These are phyloP conservation scores for Circaetus cinerascens DNA, from an alignment of 2,113 vertebrate genomes.

Conservation along the genomic window DNA sequence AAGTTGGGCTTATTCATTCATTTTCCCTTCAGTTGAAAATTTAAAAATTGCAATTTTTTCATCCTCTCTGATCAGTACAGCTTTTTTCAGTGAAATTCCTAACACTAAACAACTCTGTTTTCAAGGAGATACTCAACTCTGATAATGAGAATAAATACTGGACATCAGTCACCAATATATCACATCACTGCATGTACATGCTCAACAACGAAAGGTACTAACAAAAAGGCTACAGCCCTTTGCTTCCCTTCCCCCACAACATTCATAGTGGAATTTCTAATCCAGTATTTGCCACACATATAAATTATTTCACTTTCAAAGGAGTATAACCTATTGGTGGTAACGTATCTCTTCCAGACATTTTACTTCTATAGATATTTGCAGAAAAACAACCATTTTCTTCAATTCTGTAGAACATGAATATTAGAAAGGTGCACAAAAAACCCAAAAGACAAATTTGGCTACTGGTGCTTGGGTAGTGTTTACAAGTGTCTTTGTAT, in stretches of 20 bases:
- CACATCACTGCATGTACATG: neutral
- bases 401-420: neutral
- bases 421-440: neutral
- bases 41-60: neutral
- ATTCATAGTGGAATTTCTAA: neutral
- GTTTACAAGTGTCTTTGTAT: neutral
- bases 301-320: neutral
- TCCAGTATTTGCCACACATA: neutral
- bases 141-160: neutral
- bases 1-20: neutral
- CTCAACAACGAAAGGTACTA: neutral
- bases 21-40: neutral
- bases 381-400: neutral
- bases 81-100: neutral
- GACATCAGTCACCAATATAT: neutral
- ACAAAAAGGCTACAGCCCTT: neutral
- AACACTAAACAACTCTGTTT: neutral
- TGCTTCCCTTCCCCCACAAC: neutral
- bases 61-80: neutral
- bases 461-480: neutral
- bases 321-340: neutral
- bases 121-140: neutral
- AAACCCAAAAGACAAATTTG: neutral
- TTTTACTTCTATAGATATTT: neutral
- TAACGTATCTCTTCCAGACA: neutral